These are phyloP conservation scores for Pogoniulus pusillus DNA, from an alignment of 2,797 vertebrate species.

Conservation along the genomic window DNA sequence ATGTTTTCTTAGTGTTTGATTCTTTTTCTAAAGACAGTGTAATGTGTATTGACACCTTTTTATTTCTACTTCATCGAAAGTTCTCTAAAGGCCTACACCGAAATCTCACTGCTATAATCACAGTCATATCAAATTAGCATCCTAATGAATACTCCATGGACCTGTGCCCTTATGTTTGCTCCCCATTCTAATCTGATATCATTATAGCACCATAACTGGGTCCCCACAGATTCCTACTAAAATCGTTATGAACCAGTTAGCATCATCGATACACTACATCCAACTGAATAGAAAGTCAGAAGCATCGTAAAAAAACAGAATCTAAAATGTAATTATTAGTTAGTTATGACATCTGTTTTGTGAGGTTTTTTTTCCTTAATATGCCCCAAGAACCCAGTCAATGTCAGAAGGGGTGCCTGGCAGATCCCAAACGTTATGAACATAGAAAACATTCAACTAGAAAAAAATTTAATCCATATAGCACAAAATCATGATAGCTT, in stretches of 20 bases:
- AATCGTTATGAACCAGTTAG: conserved; percentile 52
- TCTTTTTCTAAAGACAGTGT: neutral
- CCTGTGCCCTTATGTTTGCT: conserved; percentile 38
- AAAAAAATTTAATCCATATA: neutral
- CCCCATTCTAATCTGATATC: conserved; percentile 40
- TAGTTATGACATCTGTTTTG: neutral
- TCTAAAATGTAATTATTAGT: conserved; percentile 17
- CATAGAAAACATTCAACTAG: neutral
- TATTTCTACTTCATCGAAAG: conserved; percentile 36
- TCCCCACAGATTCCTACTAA: conserved; percentile 36
- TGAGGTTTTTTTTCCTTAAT: neutral
- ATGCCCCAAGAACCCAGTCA: neutral
- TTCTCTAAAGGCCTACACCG: conserved; percentile 37
- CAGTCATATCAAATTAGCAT: conserved; percentile 53
- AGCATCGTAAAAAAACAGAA: conserved; percentile 17
- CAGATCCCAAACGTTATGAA: neutral
- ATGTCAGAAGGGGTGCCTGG: neutral
- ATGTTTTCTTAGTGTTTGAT: neutral
- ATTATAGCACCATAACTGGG: conserved; percentile 49
- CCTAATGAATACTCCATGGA: conserved; percentile 50
- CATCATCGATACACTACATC: neutral
- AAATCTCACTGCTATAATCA: conserved; percentile 51
- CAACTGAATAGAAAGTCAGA: conserved; percentile 1
- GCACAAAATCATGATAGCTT: neutral
- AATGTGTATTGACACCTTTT: conserved; percentile 36